These are phyloP conservation scores for Aplodontia rufa DNA, from an alignment of 2,113 vertebrate species.

Conservation along the genomic window DNA sequence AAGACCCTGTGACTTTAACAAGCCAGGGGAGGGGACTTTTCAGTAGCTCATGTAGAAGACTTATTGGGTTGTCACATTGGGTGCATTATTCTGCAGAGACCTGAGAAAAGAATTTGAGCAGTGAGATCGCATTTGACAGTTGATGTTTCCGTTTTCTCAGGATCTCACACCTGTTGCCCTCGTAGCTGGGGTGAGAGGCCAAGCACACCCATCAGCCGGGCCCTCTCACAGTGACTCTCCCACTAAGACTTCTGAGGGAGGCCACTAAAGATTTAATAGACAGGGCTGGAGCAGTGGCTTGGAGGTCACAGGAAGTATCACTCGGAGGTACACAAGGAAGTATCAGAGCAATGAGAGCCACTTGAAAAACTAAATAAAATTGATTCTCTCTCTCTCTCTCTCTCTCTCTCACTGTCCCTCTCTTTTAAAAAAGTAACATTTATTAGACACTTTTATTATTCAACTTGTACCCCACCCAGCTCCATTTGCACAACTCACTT, in stretches of 20 bases:
- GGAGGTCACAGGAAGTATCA: too few species aligned
- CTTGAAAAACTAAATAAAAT: too few species aligned
- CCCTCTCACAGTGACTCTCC: constrained; percentile 43
- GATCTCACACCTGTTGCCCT: constrained; percentile 69
- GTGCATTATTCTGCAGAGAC: constrained; percentile 78
- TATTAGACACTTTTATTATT: constrained; percentile 82
- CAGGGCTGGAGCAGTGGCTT: too few species aligned
- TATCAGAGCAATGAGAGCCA: too few species aligned
- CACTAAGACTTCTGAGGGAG: constrained; percentile 74
- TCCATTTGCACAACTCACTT: constrained; percentile 80
- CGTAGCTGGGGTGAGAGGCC: constrained; percentile 64
- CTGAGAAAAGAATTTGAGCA: constrained; percentile 80
- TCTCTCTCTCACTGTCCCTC: too few species aligned
- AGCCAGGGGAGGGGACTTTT: constrained; percentile 55
- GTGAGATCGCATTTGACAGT: constrained; percentile 81
- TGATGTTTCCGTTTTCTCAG: constrained; percentile 84
- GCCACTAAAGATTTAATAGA: constrained; percentile 81
- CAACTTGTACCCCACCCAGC: neutral
- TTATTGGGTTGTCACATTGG: constrained; percentile 78
- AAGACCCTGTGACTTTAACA: constrained; percentile 70
- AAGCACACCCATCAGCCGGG: constrained; percentile 52
- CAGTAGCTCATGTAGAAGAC: constrained; percentile 72
- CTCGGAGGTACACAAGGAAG: too few species aligned
- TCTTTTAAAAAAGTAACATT: too few species aligned
- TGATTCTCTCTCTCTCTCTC: too few species aligned